Conservation (phyloP, 2,113 vertebrate species). For the Onychostruthus taczanowskii region DNA sequence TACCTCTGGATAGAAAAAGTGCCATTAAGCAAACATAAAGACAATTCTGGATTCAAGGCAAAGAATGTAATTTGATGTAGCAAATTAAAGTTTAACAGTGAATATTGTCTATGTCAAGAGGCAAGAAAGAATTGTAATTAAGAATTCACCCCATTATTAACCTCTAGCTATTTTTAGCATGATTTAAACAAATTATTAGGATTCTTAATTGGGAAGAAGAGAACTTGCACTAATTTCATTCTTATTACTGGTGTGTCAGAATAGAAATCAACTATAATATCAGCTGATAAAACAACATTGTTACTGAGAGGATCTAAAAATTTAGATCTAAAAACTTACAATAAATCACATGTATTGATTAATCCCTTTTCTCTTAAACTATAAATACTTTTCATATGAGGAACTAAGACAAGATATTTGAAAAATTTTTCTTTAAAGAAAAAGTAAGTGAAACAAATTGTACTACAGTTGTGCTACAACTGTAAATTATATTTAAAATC, state of each 20-base stretch:
- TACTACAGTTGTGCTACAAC: too few species aligned
- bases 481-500: background rate
- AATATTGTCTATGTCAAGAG: constrained; percentile 38
- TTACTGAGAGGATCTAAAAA: background rate
- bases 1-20: constrained; percentile 8
- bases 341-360: background rate
- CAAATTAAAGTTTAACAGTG: constrained; percentile 66
- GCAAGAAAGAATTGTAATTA: constrained; percentile 56
- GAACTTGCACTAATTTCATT: background rate
- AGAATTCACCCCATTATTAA: constrained; percentile 50
- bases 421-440: background rate
- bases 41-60: constrained; percentile 28
- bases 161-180: constrained; percentile 46
- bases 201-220: background rate
- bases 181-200: constrained; percentile 27
- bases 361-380: background rate
- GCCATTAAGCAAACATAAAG: constrained; percentile 47
- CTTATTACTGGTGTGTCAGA: background rate
- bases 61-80: constrained; percentile 56
- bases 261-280: background rate
- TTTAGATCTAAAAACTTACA: background rate
- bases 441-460: background rate
- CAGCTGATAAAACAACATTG: background rate
- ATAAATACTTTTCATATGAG: background rate
- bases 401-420: background rate